Conservation (phyloP, 2,797 vertebrate species). For the Melanotaenia nigrans region DNA sequence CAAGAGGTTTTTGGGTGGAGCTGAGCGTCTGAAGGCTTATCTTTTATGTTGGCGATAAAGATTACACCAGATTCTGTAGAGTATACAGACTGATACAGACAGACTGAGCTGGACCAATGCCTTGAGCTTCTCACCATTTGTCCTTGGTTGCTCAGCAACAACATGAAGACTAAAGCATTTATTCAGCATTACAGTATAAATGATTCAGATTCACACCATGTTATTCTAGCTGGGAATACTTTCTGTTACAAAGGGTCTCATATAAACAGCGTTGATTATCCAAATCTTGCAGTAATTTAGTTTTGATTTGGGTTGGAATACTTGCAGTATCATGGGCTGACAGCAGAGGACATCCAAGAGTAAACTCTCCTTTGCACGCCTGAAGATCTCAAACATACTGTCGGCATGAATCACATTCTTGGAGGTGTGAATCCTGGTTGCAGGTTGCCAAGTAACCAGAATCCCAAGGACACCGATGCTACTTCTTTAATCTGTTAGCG, state of each 20-base stretch:
- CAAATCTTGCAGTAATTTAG: background rate
- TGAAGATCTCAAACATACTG: conserved; percentile 48
- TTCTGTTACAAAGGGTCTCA: background rate
- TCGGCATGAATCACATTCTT: conserved; percentile 69
- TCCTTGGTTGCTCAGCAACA: conserved; percentile 88
- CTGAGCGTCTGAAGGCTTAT: background rate
- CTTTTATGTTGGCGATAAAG: background rate
- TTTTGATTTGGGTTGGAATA: conserved; percentile 16
- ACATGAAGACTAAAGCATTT: conserved; percentile 46
- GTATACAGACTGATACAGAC: conserved; percentile 5
- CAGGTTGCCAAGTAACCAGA: conserved; percentile 83
- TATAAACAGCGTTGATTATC: background rate
- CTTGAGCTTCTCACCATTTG: conserved; percentile 57
- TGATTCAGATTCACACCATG: conserved; percentile 13
- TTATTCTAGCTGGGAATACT: background rate
- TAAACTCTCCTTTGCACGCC: conserved; percentile 27
- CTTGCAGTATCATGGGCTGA: conserved; percentile 46
- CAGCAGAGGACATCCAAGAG: conserved; percentile 70
- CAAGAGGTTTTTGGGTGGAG: background rate
- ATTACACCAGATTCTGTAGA: background rate
- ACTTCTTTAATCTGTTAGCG: conserved; percentile 69
- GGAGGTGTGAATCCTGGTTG: conserved; percentile 75
- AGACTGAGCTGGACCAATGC: conserved; percentile 17
- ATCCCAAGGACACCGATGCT: conserved; percentile 71
- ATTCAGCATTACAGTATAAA: conserved; percentile 13